These are phyloP conservation scores for Sitophilus oryzae DNA, from an alignment of 1,140 invertebrate species.

Conservation along the genomic window DNA sequence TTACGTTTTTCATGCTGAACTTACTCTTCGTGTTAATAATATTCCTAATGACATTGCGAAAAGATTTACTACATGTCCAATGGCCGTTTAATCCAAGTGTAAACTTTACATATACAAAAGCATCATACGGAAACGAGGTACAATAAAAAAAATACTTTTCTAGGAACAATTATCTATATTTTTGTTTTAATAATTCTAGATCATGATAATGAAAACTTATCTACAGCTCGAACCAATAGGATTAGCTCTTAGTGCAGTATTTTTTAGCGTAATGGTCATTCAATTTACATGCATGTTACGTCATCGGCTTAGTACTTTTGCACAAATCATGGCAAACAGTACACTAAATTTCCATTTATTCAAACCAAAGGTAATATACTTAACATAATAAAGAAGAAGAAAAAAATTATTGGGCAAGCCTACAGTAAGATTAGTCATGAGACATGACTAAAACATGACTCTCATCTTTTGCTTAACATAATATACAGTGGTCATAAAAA, in stretches of 20 bases:
- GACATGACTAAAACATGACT: no score
- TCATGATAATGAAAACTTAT: slow-evolving; percentile 50
- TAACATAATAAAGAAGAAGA: no score
- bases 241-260: slow-evolving; percentile 68
- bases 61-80: slow-evolving; percentile 60
- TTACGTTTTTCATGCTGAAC: slow-evolving; percentile 81
- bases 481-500: no score
- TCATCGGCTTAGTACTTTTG: slow-evolving; percentile 77
- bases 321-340: slow-evolving; percentile 76
- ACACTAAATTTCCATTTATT: slow-evolving; percentile 47
- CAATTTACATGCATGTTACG: slow-evolving; percentile 81
- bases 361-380: slow-evolving; percentile 34
- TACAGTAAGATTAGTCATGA: no score
- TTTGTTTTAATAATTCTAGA: slow-evolving; percentile 28
- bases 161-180: neutral
- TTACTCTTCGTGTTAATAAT: slow-evolving; percentile 74
- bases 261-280: slow-evolving; percentile 62
- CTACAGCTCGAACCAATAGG: slow-evolving; percentile 71
- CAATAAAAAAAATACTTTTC: neutral
- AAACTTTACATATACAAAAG: slow-evolving; percentile 55
- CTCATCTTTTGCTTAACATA: no score
- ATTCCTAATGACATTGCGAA: slow-evolving; percentile 72
- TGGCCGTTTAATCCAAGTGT: slow-evolving; percentile 65
- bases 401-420: no score
- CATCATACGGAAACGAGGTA: slow-evolving; percentile 8